These are phyloP conservation scores for Neopipo cinnamomea DNA, from an alignment of 2,113 vertebrate genomes.

Conservation along the genomic window DNA sequence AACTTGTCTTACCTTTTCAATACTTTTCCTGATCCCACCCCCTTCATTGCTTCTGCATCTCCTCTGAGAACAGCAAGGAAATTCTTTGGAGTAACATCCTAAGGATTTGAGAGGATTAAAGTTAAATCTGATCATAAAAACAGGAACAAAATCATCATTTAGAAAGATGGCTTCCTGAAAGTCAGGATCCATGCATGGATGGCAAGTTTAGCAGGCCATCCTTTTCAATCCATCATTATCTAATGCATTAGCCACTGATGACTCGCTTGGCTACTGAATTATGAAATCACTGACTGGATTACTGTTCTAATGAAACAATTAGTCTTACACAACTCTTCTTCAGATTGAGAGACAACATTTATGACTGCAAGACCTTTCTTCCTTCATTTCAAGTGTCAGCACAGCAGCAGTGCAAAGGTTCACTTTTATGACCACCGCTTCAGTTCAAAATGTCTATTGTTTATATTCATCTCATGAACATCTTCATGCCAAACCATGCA, in stretches of 20 bases:
- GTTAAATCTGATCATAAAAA: not conserved
- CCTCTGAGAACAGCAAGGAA: constrained; percentile 93
- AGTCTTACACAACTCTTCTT: not conserved
- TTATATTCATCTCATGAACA: not conserved
- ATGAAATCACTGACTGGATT: not conserved
- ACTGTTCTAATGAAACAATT: not conserved
- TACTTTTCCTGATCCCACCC: constrained; percentile 90
- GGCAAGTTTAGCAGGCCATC: not conserved
- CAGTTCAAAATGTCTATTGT: not conserved
- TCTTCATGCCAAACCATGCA: not conserved
- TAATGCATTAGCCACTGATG: not conserved
- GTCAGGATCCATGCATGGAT: not conserved
- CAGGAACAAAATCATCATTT: not conserved
- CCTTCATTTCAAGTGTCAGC: not conserved
- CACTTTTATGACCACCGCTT: not conserved
- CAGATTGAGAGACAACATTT: not conserved
- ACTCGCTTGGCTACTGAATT: not conserved
- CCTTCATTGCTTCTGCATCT: constrained; percentile 78
- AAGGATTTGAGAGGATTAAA: not conserved
- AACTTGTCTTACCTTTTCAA: constrained; percentile 81
- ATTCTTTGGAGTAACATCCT: constrained; percentile 91
- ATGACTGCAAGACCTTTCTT: not conserved
- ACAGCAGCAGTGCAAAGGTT: not conserved
- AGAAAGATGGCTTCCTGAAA: not conserved
- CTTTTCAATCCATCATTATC: not conserved